Percentiles rank a stretch among this genome's conserved stretches.
These are phyloP conservation scores for Formica exsecta DNA, from an alignment of 1,140 invertebrate species.

Conservation along the genomic window DNA sequence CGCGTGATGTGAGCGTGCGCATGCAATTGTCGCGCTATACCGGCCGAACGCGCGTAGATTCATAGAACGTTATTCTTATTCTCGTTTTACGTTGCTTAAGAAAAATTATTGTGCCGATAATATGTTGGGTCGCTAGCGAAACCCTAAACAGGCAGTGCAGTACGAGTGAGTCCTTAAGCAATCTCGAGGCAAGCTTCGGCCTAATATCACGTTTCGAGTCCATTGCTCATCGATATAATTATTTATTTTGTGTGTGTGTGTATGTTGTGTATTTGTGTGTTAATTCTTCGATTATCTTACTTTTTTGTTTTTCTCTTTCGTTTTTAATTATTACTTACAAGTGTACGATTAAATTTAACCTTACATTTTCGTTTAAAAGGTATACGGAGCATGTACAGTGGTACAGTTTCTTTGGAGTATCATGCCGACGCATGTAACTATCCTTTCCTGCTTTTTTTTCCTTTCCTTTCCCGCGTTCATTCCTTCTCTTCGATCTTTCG, in stretches of 20 bases:
- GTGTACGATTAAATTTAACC: constrained; percentile 82
- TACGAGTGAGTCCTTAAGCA: constrained; percentile 87
- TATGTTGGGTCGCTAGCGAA: constrained; percentile 86
- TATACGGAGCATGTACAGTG: constrained; percentile 82
- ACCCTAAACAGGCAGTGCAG: constrained; percentile 87
- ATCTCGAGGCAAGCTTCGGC: constrained; percentile 87
- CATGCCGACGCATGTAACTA: constrained; percentile 60
- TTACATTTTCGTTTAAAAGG: constrained; percentile 79
- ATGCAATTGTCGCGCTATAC: constrained; percentile 20
- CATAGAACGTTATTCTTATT: constrained; percentile 78
- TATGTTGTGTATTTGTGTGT: constrained; percentile 38
- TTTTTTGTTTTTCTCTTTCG: constrained; percentile 58
- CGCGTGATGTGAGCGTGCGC: constrained; percentile 1
- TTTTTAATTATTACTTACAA: constrained; percentile 82
- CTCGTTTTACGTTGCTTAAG: constrained; percentile 84
- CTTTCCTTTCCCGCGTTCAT: background rate
- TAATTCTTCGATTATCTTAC: constrained; percentile 72
- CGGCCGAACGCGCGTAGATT: constrained; percentile 73
- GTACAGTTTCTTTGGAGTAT: constrained; percentile 85
- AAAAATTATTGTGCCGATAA: constrained; percentile 87
- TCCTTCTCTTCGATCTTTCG: background rate
- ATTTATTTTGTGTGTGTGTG: constrained; percentile 67
- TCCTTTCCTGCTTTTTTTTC: background rate
- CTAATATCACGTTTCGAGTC: constrained; percentile 87
- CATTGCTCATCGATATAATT: constrained; percentile 85